Conservation (phyloP, 2,113 vertebrate genomes). For the Narcine bancroftii region DNA sequence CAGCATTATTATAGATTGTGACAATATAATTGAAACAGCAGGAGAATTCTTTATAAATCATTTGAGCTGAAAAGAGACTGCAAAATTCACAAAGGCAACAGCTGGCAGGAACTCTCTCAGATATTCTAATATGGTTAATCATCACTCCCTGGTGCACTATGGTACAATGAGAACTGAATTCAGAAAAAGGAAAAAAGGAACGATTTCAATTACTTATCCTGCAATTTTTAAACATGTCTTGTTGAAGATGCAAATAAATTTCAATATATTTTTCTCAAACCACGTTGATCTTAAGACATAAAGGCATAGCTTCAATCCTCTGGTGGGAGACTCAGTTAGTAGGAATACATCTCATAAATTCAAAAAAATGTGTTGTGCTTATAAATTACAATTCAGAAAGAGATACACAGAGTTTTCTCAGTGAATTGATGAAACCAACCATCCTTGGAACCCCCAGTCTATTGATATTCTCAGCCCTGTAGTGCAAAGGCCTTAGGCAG, state of each 20-base stretch:
- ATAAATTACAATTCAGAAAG: not conserved
- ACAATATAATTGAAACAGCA: slow-evolving; percentile 13
- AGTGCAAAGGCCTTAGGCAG: too few species aligned
- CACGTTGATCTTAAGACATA: not conserved
- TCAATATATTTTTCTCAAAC: not conserved
- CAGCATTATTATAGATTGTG: not conserved
- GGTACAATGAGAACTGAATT: slow-evolving; percentile 12
- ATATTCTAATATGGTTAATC: slow-evolving; percentile 29
- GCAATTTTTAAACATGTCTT: not conserved
- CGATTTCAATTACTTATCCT: not conserved
- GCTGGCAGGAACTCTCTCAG: slow-evolving; percentile 22
- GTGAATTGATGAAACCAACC: not conserved
- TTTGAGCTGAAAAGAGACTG: slow-evolving; percentile 14
- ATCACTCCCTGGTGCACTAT: slow-evolving; percentile 20
- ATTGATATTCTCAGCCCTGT: too few species aligned
- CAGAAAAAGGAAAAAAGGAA: not conserved
- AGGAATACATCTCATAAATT: not conserved
- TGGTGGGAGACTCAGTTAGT: not conserved
- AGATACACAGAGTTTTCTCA: not conserved
- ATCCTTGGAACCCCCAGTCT: too few species aligned
- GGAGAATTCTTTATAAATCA: slow-evolving; percentile 32
- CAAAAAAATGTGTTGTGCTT: not conserved
- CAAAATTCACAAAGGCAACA: slow-evolving; percentile 27
- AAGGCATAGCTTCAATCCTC: not conserved
- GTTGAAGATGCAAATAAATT: not conserved